Conservation (phyloP, 2,797 vertebrate genomes). For the Chelonia mydas region DNA sequence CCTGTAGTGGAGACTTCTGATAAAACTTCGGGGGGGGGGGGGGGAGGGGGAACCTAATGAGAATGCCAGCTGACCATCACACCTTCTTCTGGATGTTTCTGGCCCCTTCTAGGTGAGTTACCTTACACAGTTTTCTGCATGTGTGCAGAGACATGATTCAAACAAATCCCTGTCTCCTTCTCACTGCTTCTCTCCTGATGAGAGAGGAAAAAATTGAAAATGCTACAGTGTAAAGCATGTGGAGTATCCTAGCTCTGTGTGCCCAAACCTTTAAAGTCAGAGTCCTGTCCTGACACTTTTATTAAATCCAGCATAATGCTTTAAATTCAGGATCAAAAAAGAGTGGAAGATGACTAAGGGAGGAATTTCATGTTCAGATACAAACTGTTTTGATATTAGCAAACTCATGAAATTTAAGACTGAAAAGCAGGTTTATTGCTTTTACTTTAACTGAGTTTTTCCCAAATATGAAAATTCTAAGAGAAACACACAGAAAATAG, state of each 20-base stretch:
- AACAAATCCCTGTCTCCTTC: too few relatives aligned
- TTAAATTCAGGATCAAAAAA: accelerated
- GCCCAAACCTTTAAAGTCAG: too few relatives aligned
- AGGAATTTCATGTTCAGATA: not conserved
- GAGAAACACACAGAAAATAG: not conserved
- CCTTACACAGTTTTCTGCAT: not conserved
- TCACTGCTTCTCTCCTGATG: too few relatives aligned
- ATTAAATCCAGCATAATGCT: too few relatives aligned
- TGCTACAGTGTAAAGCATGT: too few relatives aligned
- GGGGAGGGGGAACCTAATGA: not conserved
- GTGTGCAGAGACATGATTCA: too few relatives aligned
- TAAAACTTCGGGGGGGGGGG: not conserved
- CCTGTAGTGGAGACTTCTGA: not conserved
- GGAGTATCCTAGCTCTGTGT: too few relatives aligned
- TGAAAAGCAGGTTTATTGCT: not conserved
- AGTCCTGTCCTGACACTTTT: too few relatives aligned
- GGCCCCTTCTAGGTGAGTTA: not conserved
- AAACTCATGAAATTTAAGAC: not conserved
- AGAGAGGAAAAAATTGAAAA: too few relatives aligned
- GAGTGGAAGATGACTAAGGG: not conserved
- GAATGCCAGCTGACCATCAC: not conserved
- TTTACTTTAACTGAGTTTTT: accelerated
- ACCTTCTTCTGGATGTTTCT: not conserved
- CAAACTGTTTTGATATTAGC: not conserved
- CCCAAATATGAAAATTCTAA: not conserved